Percentiles rank a stretch among this genome's conserved stretches.
Conservation (phyloP, 37 sponge, comb jelly and placozoan genomes). For the Mnemiopsis leidyi region DNA sequence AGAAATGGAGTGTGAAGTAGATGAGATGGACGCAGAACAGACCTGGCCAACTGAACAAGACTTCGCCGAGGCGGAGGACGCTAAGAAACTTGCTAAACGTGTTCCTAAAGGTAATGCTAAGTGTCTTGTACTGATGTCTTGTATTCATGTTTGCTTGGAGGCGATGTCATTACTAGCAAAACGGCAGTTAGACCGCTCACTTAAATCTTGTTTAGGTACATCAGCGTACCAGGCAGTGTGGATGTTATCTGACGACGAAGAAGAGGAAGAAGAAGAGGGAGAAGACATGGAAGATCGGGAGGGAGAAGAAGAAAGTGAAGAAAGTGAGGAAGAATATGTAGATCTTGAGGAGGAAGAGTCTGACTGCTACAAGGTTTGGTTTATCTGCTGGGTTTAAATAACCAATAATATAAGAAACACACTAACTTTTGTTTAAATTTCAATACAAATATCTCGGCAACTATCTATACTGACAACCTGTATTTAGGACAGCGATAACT, state of each 20-base stretch:
- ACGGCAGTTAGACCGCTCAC: no score
- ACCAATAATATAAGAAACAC: no score
- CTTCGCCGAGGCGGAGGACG: constrained; percentile 70
- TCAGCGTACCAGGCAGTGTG: constrained; percentile 93
- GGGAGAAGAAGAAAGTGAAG: constrained; percentile 64
- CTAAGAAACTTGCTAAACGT: constrained; percentile 39
- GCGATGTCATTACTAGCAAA: no score
- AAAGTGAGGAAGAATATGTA: constrained; percentile 59
- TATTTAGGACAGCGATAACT: background rate
- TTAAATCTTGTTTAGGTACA: constrained; percentile 67
- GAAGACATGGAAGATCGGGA: background rate
- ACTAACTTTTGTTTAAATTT: no score
- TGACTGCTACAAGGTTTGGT: background rate
- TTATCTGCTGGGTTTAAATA: background rate
- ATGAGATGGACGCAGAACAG: constrained; percentile 96
- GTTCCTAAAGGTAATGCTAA: constrained; percentile 76
- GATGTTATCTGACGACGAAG: constrained; percentile 74
- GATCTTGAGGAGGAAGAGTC: constrained; percentile 17
- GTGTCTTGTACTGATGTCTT: no score
- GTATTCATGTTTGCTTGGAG: no score
- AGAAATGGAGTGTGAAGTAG: constrained; percentile 67
- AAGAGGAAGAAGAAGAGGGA: constrained; percentile 1
- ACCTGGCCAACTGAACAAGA: constrained; percentile 98
- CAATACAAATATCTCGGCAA: no score
- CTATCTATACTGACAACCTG: no score